phyloP scores from a whole-genome alignment of 2,888 invertebrate species.

The Calliscelio sp. region DNA sequence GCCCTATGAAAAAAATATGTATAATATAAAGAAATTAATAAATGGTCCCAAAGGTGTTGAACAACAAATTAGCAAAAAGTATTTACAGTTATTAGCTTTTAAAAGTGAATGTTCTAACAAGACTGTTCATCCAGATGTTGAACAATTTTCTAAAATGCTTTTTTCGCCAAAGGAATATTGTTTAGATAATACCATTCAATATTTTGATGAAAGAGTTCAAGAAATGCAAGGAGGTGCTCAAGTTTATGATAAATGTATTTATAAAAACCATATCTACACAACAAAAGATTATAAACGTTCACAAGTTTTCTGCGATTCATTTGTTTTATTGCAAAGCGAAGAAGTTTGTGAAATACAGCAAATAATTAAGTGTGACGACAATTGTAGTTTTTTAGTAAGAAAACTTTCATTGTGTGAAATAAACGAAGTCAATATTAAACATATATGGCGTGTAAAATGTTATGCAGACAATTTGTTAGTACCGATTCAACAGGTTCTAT shows the following conservation, averaged over 20 bases:
- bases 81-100: constrained; percentile 17
- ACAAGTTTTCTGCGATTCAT: constrained; percentile 12
- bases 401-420: neutral
- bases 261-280: constrained; percentile 34
- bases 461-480: neutral
- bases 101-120: constrained; percentile 24
- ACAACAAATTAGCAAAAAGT: constrained; percentile 47
- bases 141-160: too few relatives aligned
- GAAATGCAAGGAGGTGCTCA: neutral
- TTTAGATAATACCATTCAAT: neutral
- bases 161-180: too few relatives aligned
- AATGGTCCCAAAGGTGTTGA: constrained; percentile 42
- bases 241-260: constrained; percentile 34
- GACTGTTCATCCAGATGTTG: neutral
- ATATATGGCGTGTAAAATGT: neutral
- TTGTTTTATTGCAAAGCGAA: neutral
- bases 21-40: constrained; percentile 11
- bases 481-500: neutral
- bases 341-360: neutral
- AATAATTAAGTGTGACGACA: neutral
- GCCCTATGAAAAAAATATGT: constrained; percentile 43
- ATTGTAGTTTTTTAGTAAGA: neutral
- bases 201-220: constrained; percentile 17
- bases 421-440: neutral
- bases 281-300: neutral